Conservation (phyloP, 2,797 vertebrate species). For the Neosalanx taihuensis region DNA sequence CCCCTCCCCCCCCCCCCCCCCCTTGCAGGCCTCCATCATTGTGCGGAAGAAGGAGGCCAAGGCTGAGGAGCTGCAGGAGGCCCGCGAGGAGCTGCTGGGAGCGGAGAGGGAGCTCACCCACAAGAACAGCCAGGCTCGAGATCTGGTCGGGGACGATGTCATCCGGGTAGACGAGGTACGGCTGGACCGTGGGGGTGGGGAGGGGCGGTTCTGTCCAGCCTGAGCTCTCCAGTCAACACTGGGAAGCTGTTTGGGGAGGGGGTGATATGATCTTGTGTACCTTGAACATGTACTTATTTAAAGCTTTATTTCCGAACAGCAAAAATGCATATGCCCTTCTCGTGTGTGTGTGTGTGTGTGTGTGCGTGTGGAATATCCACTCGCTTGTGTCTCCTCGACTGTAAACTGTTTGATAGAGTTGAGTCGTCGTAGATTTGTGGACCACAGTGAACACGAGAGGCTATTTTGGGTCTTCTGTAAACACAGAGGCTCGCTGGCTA, state of each 20-base stretch:
- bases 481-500: conserved; percentile 61
- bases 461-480: conserved; percentile 70
- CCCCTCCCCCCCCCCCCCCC: background rate
- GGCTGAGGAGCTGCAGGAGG: conserved; percentile 91
- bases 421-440: conserved; percentile 39
- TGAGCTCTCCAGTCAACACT: background rate
- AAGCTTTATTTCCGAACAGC: background rate
- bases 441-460: conserved; percentile 40
- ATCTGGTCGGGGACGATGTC: conserved; percentile 77
- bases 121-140: conserved; percentile 76
- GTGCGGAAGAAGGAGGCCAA: conserved; percentile 90
- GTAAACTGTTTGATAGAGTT: conserved; percentile 36
- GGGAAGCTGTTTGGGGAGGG: background rate
- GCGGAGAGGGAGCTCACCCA: conserved; percentile 81
- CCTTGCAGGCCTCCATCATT: conserved; percentile 87
- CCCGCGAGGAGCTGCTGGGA: conserved; percentile 82
- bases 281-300: background rate
- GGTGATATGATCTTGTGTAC: too few relatives aligned
- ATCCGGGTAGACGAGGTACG: conserved; percentile 87
- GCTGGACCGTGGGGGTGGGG: background rate
- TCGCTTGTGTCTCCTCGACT: background rate
- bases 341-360: background rate
- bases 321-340: background rate
- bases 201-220: background rate
- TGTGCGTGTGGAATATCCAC: background rate